Conservation (phyloP, 2,797 vertebrate species). For the Rhincodon typus region DNA sequence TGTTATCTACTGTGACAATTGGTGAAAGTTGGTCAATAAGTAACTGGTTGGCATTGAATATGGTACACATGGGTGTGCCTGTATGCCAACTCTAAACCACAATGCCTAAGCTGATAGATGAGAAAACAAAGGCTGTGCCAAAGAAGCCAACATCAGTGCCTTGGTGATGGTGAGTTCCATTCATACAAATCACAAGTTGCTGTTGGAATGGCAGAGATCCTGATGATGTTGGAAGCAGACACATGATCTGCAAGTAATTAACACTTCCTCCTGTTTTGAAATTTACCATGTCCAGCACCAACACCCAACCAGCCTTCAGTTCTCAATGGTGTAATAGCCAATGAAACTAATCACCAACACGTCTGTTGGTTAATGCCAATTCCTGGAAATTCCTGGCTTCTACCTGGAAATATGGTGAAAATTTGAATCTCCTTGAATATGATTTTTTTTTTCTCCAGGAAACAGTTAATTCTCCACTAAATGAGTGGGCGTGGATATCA, state of each 20-base stretch:
- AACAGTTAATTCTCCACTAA: not conserved
- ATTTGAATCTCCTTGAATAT: not conserved
- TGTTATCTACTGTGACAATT: not conserved
- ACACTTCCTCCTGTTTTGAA: too few species aligned
- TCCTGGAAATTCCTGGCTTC: not conserved
- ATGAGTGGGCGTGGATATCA: not conserved
- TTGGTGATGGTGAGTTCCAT: not conserved
- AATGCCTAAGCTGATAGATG: not conserved
- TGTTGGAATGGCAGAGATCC: not conserved
- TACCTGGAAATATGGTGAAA: not conserved
- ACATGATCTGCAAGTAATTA: too few species aligned
- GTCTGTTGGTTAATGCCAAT: not conserved
- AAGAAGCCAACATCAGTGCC: not conserved
- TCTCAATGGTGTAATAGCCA: too few species aligned
- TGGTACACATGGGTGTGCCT: not conserved
- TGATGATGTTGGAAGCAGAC: not conserved
- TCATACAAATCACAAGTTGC: not conserved
- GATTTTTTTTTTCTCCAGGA: not conserved
- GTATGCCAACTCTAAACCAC: not conserved
- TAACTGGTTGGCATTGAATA: not conserved
- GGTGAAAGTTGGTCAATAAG: not conserved
- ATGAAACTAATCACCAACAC: not conserved
- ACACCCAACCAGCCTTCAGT: too few species aligned
- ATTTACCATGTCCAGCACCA: too few species aligned
- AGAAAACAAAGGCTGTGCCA: not conserved